These are phyloP conservation scores for Brachynemurus nebulosus DNA, from an alignment of 2,888 invertebrate species.

Conservation along the genomic window DNA sequence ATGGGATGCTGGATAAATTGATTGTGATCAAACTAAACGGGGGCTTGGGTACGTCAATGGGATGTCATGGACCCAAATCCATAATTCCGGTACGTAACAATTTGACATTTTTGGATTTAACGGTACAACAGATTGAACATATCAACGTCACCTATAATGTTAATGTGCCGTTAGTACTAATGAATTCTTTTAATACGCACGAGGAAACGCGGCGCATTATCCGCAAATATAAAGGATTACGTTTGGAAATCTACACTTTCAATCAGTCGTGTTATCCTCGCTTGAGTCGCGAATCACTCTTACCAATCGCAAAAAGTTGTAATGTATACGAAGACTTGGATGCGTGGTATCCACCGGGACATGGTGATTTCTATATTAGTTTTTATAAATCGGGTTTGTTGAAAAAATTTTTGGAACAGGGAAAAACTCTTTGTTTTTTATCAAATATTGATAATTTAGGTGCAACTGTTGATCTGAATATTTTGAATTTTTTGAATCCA, in stretches of 20 bases:
- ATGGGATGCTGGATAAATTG: constrained; percentile 71
- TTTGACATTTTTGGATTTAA: constrained; percentile 86
- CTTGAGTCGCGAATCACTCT: constrained; percentile 84
- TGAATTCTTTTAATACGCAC: constrained; percentile 99
- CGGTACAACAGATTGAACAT: constrained; percentile 94
- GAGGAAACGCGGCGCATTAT: constrained; percentile 94
- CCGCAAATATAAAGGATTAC: constrained; percentile 83
- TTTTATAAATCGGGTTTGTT: constrained; percentile 89
- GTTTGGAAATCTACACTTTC: constrained; percentile 90
- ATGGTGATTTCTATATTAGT: constrained; percentile 97
- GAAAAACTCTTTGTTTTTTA: constrained; percentile 89
- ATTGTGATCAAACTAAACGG: constrained; percentile 94
- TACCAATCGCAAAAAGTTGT: constrained; percentile 72
- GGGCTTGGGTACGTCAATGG: constrained; percentile 94
- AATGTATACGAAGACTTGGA: constrained; percentile 66
- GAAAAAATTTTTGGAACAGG: constrained; percentile 70
- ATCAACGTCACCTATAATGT: constrained; percentile 88
- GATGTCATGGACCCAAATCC: constrained; percentile 92
- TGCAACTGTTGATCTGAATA: constrained; percentile 94
- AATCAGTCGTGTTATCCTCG: constrained; percentile 97
- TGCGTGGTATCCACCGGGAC: constrained; percentile 52
- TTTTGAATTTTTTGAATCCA: constrained; percentile 53
- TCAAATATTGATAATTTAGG: constrained; percentile 99
- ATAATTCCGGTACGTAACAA: constrained; percentile 89
- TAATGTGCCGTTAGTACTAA: constrained; percentile 92